Evolutionary conservation across 1,140 invertebrate genomes (phyloP).

Genomic region (Drosophila kepulauana): DNA sequence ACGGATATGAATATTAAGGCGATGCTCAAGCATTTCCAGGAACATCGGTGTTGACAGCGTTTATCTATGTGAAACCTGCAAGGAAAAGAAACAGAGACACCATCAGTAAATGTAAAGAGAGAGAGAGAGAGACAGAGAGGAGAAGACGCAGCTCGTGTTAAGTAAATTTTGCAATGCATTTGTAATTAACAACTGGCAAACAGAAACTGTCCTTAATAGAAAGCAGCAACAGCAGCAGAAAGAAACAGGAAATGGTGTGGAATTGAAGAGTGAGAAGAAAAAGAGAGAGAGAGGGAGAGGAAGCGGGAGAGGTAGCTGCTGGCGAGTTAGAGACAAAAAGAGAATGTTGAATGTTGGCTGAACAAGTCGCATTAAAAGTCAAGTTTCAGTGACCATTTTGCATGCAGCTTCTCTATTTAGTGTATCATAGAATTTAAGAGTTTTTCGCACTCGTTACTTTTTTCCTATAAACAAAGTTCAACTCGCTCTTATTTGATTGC

Average conservation of each 20-base stretch:
- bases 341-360: background rate
- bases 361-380: background rate
- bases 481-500: no score
- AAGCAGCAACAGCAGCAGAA: background rate
- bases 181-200: conserved; percentile 71
- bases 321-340: background rate
- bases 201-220: conserved; percentile 20
- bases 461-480: no score
- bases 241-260: background rate
- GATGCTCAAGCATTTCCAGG: conserved; percentile 97
- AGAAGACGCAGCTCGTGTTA: conserved; percentile 1
- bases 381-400: background rate
- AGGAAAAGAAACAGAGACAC: conserved; percentile 30
- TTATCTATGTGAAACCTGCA: conserved; percentile 95
- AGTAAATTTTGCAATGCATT: conserved; percentile 73
- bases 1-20: conserved; percentile 95
- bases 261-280: background rate
- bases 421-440: no score
- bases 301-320: background rate
- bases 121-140: background rate
- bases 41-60: conserved; percentile 95
- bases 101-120: conserved; percentile 2
- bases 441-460: no score
- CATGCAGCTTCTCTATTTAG: no score
- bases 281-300: background rate